Base-by-base conservation (phyloP, 2,113 vertebrate species). In the Passer domesticus region DNA sequence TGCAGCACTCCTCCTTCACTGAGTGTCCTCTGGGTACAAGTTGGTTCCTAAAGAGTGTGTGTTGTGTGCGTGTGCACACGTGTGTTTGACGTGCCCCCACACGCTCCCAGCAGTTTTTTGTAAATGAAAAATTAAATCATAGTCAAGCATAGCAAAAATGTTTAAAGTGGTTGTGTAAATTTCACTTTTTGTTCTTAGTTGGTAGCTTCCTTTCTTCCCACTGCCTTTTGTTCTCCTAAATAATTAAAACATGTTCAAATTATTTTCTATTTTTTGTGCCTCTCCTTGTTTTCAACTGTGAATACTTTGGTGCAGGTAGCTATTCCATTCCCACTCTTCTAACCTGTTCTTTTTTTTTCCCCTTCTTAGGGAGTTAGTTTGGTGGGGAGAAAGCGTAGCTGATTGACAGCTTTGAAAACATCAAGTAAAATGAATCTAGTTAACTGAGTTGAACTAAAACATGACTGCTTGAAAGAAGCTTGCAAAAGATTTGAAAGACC, bases 391-490 rank as follows among this genome's bases (percentile, higher is more conserved):
- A 89, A 25, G 37, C 30, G n/a, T 28, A 86, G 49, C 56, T 83
- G 76, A 83, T 46, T 3, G 3, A 62, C 1, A 9, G 72, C 76
- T 94, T 86, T 95, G 76, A 88, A 94, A 88, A 63, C 2, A 3
- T 50, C 22, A 41, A 39, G 31, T 83, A 67, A 72, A 94, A 90
- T 28, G 12, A 88, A 86, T 78, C 47, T 53, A 15, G 35, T 64
- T 86, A 81, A 88, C 79, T 20, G 72, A 83, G 39, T 56, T 68
- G 49, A 89, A 31, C 73, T 90, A 83, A 94, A 90, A 89, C 8
- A 23, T 84, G 73, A 73, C 73, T 92, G 6, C 41, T 83, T 95
- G 76, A 92, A 95, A 94, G 79, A 86, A 90, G 63, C 35, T 90
- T 85, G 67, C 37, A 63, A 46, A 88, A 78, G 25, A 27, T 89